phyloP scores from a whole-genome alignment of 2,888 invertebrate genomes.

The Hypomecis atomaria region DNA sequence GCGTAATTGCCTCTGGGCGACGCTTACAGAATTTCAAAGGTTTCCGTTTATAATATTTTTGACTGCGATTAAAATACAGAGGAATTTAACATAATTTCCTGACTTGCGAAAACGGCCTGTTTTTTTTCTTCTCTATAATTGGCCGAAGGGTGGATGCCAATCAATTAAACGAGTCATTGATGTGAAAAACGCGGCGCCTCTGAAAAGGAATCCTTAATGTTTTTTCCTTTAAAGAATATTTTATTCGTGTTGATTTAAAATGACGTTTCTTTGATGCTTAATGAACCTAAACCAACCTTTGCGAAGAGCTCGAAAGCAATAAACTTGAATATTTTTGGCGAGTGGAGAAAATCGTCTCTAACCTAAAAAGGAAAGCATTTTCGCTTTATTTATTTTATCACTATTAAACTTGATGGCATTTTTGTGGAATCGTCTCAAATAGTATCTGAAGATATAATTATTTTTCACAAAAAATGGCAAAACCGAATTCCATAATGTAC shows the following conservation, averaged over 20 bases:
- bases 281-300: slow-evolving; percentile 34
- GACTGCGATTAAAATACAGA: slow-evolving; percentile 31
- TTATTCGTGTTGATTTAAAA: slow-evolving; percentile 40
- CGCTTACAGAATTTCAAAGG: slow-evolving; percentile 24
- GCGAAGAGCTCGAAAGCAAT: slow-evolving; percentile 13
- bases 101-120: slow-evolving; percentile 33
- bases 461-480: too few relatives aligned
- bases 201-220: slow-evolving; percentile 44
- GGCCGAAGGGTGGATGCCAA: slow-evolving; percentile 49
- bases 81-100: slow-evolving; percentile 36
- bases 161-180: slow-evolving; percentile 61
- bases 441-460: too few relatives aligned
- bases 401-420: too few relatives aligned
- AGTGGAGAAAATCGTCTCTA: not conserved
- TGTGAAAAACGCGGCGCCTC: slow-evolving; percentile 47
- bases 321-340: slow-evolving; percentile 4
- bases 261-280: slow-evolving; percentile 36
- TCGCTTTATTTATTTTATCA: too few relatives aligned
- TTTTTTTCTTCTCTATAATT: slow-evolving; percentile 39
- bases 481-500: too few relatives aligned
- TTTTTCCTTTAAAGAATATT: slow-evolving; percentile 42
- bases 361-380: not conserved
- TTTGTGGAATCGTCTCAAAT: too few relatives aligned
- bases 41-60: slow-evolving; percentile 25
- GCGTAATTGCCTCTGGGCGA: slow-evolving; percentile 16